phyloP scores from a whole-genome alignment of 2,113 vertebrate species.

The Hymenochirus boettgeri region DNA sequence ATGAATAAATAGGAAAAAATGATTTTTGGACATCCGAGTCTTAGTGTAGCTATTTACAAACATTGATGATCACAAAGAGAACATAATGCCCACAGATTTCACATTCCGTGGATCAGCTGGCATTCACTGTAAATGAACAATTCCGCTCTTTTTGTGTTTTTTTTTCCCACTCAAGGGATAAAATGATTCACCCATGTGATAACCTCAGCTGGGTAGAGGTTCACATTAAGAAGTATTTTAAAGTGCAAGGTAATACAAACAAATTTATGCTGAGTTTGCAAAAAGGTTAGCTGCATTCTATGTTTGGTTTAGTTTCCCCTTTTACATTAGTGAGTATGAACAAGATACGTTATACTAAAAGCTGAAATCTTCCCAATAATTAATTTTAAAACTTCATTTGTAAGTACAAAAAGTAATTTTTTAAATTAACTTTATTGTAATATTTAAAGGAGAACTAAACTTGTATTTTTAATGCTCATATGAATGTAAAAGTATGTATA shows the following conservation, averaged over 20 bases:
- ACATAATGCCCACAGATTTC: constrained; percentile 30
- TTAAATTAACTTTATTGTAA: too few species aligned
- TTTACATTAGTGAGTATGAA: too few species aligned
- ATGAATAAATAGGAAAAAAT: constrained; percentile 17
- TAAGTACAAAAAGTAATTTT: too few species aligned
- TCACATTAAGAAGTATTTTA: background rate
- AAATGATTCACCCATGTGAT: constrained; percentile 11
- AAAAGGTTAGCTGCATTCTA: background rate
- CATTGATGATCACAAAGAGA: constrained; percentile 32
- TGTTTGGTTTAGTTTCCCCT: too few species aligned
- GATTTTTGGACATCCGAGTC: constrained; percentile 10
- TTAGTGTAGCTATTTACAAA: constrained; percentile 29
- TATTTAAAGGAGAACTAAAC: too few species aligned
- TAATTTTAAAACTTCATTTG: too few species aligned
- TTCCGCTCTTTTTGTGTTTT: constrained; percentile 9
- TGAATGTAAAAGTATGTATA: too few species aligned
- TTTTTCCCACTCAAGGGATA: constrained; percentile 7
- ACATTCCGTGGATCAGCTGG: constrained; percentile 30
- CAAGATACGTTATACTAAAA: too few species aligned
- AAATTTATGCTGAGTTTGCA: background rate
- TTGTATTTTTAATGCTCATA: too few species aligned
- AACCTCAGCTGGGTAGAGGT: background rate
- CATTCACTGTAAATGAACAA: constrained; percentile 7
- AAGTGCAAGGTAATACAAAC: background rate
- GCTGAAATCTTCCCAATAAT: too few species aligned